These are phyloP conservation scores for Aricia artaxerxes DNA, from an alignment of 2,888 invertebrate genomes.

Conservation along the genomic window DNA sequence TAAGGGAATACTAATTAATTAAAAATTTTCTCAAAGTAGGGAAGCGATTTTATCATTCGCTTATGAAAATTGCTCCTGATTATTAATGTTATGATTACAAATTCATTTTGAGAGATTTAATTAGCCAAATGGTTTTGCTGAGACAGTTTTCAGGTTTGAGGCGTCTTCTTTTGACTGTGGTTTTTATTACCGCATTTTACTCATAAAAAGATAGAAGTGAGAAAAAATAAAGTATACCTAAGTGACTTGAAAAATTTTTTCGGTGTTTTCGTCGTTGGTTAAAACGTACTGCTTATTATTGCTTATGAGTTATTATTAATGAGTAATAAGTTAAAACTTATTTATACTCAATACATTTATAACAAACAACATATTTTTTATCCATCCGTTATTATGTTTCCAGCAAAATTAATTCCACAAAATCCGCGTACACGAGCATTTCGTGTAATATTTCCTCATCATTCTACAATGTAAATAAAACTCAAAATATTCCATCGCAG, in stretches of 20 bases:
- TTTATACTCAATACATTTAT: background rate
- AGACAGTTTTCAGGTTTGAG: background rate
- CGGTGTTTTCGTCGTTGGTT: too few relatives aligned
- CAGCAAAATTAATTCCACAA: background rate
- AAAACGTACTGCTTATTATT: too few relatives aligned
- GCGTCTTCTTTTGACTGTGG: background rate
- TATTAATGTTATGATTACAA: slow-evolving; percentile 30
- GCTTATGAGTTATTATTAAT: too few relatives aligned
- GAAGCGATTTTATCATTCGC: slow-evolving; percentile 39
- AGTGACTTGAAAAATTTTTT: too few relatives aligned
- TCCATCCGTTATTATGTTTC: background rate
- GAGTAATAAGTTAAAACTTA: too few relatives aligned
- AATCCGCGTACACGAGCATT: background rate
- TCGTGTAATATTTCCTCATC: slow-evolving; percentile 44
- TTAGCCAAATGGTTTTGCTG: slow-evolving; percentile 13
- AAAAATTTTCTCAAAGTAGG: slow-evolving; percentile 45
- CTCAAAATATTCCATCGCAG: slow-evolving; percentile 60
- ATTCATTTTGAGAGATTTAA: slow-evolving; percentile 6
- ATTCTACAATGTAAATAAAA: slow-evolving; percentile 62
- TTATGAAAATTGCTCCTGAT: slow-evolving; percentile 31
- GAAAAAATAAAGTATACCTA: too few relatives aligned
- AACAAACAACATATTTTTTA: background rate
- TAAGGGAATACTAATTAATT: slow-evolving; percentile 65
- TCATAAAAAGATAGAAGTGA: background rate
- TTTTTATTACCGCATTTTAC: background rate